Conservation (phyloP, 2,888 invertebrate genomes). For the Heliconius aoede region DNA sequence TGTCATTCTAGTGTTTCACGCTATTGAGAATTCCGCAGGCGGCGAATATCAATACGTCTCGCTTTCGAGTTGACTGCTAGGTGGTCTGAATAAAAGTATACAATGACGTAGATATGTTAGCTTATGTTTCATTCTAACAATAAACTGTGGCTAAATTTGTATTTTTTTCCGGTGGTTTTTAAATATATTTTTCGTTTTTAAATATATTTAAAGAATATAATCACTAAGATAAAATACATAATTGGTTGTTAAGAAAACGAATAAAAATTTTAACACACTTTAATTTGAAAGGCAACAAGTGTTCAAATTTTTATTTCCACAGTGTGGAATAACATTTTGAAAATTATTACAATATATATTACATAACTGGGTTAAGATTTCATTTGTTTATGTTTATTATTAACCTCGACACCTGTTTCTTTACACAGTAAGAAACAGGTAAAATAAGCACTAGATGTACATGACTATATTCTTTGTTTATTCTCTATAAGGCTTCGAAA, state of each 20-base stretch:
- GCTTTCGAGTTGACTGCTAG: conserved; percentile 47
- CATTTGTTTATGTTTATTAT: too few species aligned
- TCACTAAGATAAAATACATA: too few species aligned
- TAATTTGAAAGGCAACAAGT: too few species aligned
- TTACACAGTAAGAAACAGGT: not conserved
- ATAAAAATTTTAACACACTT: too few species aligned
- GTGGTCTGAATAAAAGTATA: conserved; percentile 46
- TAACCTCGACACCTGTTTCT: too few species aligned
- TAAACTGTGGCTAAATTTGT: conserved; percentile 21
- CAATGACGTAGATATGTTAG: conserved; percentile 39
- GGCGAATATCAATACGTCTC: conserved; percentile 60
- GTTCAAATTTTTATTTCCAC: too few species aligned
- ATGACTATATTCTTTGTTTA: not conserved
- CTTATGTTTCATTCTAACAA: conserved; percentile 32
- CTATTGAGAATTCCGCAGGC: conserved; percentile 60
- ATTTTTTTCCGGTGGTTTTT: not conserved
- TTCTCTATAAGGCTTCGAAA: not conserved
- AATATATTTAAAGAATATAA: not conserved
- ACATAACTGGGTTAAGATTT: too few species aligned
- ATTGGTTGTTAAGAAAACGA: too few species aligned
- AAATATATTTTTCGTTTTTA: not conserved
- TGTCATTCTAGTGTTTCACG: conserved; percentile 57
- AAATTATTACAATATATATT: too few species aligned
- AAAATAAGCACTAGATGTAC: not conserved
- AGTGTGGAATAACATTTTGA: too few species aligned